Conservation (phyloP, 1,140 invertebrate genomes). For the Lysiphlebus fabarum region DNA sequence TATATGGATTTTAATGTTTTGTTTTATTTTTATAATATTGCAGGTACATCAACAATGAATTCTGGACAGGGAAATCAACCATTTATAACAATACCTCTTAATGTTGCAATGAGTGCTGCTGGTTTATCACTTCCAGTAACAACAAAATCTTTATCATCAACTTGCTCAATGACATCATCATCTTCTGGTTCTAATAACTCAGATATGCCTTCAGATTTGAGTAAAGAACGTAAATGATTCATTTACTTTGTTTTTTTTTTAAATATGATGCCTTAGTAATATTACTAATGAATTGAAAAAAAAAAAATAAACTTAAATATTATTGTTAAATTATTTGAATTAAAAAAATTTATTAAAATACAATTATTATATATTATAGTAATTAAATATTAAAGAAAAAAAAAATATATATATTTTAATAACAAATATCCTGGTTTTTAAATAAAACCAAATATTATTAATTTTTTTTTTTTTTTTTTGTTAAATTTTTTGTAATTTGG, state of each 20-base stretch:
- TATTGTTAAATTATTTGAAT: too few species aligned
- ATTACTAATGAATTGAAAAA: too few species aligned
- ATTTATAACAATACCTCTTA: constrained; percentile 52
- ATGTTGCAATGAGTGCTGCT: constrained; percentile 48
- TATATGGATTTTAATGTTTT: constrained; percentile 19
- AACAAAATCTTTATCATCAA: constrained; percentile 42
- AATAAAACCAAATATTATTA: too few species aligned
- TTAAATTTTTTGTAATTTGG: too few species aligned
- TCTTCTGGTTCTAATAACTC: constrained; percentile 28
- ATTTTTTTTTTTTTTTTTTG: too few species aligned
- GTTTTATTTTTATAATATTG: constrained; percentile 19
- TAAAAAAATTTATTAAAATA: too few species aligned
- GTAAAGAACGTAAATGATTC: constrained; percentile 46
- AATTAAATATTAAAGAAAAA: too few species aligned
- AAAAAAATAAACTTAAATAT: too few species aligned
- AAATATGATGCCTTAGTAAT: not conserved
- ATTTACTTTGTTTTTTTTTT: constrained; percentile 3
- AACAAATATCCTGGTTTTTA: too few species aligned
- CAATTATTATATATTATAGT: too few species aligned
- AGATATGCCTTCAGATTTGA: constrained; percentile 48
- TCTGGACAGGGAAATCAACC: constrained; percentile 45
- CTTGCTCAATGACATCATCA: constrained; percentile 35
- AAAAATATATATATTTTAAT: too few species aligned
- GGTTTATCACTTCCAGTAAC: constrained; percentile 45
- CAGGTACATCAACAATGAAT: constrained; percentile 40